Base-by-base conservation (phyloP, 2,888 invertebrate species). In the Ormyrus thymus region DNA sequence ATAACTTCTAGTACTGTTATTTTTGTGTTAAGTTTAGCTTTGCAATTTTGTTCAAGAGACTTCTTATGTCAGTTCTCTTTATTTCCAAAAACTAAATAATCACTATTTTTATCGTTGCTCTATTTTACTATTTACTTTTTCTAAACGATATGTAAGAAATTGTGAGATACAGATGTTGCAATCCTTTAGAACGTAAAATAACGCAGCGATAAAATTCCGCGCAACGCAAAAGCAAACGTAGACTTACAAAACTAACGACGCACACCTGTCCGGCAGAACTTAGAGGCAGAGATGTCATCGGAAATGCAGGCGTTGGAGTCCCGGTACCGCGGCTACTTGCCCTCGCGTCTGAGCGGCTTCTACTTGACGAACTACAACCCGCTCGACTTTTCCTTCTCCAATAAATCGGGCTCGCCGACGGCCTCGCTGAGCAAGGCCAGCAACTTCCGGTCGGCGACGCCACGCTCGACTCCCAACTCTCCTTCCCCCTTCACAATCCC, bases 241-340 rank as follows among this genome's bases (percentile, higher is more conserved):
- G 29, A 29, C 29, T 29, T 29, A 29, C 29, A 45, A 69, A 29
- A 76, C 13, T 15, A 66, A 45, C 45, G 50, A 51, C 50, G 48
- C 11, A 13, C 29, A 74, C 55, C 71, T 83, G 83, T 84, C 83
- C 91, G 91, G 85, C 92, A 92, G 92, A 91, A 89, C 90, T 86
- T 92, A 88, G 92, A 92, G 88, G 91, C 91, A 84, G 89, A 90
- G 83, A 88, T 92, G 85, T 89, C 90, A 84, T 87, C 86, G 83
- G 90, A 91, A 86, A 88, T 90, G 88, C 89, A 88, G 83, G 86
- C 87, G 82, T 87, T 90, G 86, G 87, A 88, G 83, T 86, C 88
- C 83, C 90, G 90, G 85, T 92, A 91, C 87, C 87, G 87, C 84
- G 88, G 89, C 84, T 87, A 85, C 86, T 86, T 90, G 81, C 87